Evolutionary conservation across 2,113 vertebrate species (phyloP).

Genomic region (Psettodes erumei): DNA sequence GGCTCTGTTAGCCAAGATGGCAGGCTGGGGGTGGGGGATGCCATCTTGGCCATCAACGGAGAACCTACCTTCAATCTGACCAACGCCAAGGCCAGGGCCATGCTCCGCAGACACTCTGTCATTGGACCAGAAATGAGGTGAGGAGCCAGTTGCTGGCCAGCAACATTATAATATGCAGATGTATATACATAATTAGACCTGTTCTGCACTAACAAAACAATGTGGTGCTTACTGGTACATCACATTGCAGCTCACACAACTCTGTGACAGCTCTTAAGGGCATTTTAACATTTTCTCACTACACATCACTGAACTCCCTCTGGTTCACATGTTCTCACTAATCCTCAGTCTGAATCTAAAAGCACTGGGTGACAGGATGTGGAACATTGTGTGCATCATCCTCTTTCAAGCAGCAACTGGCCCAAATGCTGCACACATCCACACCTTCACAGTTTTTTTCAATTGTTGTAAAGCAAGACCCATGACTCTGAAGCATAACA

Average conservation of each 20-base stretch:
- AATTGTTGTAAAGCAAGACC: neutral
- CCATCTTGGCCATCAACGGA: slow-evolving; percentile 93
- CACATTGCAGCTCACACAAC: slow-evolving; percentile 2
- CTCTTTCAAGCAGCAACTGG: slow-evolving; percentile 6
- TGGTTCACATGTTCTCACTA: neutral
- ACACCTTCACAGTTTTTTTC: slow-evolving; percentile 21
- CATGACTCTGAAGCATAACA: neutral
- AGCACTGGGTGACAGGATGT: neutral
- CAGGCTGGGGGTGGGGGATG: slow-evolving; percentile 91
- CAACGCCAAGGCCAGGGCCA: slow-evolving; percentile 90
- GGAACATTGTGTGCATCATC: slow-evolving; percentile 7
- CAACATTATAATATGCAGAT: slow-evolving; percentile 1
- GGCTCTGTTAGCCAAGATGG: slow-evolving; percentile 94
- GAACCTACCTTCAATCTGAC: slow-evolving; percentile 89
- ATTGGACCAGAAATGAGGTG: slow-evolving; percentile 94
- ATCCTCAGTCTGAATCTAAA: neutral
- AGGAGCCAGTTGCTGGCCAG: slow-evolving; percentile 56
- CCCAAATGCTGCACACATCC: slow-evolving; percentile 13
- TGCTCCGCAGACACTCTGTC: slow-evolving; percentile 95
- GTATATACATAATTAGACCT: too few species aligned
- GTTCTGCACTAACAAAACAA: neutral
- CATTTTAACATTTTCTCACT: neutral
- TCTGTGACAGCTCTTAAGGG: neutral
- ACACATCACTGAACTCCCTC: neutral
- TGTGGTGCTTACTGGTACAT: neutral